Base-by-base conservation (phyloP, 2,113 vertebrate genomes). In the Caretta caretta region DNA sequence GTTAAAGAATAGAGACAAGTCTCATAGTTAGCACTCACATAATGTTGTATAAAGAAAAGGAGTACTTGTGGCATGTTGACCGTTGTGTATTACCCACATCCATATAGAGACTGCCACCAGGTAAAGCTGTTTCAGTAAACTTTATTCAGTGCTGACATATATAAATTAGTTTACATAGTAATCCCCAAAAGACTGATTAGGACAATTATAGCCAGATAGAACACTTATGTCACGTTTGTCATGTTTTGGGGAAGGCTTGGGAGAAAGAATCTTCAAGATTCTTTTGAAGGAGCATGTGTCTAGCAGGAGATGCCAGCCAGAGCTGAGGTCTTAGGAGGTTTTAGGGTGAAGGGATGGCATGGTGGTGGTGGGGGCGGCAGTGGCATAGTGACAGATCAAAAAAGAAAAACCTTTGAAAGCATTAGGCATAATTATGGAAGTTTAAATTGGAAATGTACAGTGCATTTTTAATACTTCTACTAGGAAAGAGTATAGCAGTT, bases 381-480 rank as follows among this genome's bases (percentile, higher is more conserved):
- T 89, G 76, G 80, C 69, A 3, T 7, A 91, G 83, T 69, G 69
- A 87, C 62, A 89, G 69, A 89, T 84, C 5, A 49, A 96, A 95
- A 96, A 95, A 96, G 50, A 94, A 84, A 96, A 93, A 75, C 29
- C 83, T 98, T 84, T 91, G 84, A 97, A 90, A 96, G 92, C 24
- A 2, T 92, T 96, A 81, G 25, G 90, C 96, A 89, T 96, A 89
- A 85, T 89, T 95, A 93, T 50, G 72, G 93, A 93, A 96, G 96
- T 97, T 98, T 93, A 96, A 96, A 94, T 91, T 97, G 96, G 97
- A 98, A 97, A 90, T 91, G 84, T 92, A 96, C 95, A 89, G 92
- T 97, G 95, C 96, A 96, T 98, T 97, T 98, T 98, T 98, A 98
- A 98, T 97, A 89, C 93, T 93, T 85, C 89, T 97, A 1, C 88